Evolutionary conservation across 2,797 vertebrate genomes (phyloP).

Genomic region (Alosa sapidissima): DNA sequence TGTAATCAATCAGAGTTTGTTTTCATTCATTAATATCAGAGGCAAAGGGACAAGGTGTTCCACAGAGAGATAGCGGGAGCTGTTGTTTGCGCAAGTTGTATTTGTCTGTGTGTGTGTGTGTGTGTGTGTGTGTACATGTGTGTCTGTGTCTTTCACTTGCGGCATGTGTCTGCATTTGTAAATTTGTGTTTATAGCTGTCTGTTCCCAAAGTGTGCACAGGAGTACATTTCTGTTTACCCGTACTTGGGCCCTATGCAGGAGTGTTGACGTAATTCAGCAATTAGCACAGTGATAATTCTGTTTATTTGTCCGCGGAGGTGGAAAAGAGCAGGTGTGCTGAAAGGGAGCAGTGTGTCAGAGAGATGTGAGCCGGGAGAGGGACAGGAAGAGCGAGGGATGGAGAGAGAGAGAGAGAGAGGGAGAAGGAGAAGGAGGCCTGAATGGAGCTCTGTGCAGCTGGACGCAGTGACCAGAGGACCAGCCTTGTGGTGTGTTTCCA

Average conservation of each 20-base stretch:
- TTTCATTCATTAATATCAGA: conserved; percentile 10
- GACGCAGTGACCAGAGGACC: conserved; percentile 55
- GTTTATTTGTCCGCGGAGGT: conserved; percentile 69
- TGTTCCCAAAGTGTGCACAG: not conserved
- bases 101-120: conserved; percentile 9
- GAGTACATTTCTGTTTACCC: conserved; percentile 32
- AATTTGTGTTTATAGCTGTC: not conserved
- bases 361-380: not conserved
- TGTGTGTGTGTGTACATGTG: not conserved
- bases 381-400: conserved; percentile 29
- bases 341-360: conserved; percentile 65
- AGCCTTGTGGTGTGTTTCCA: conserved; percentile 69
- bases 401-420: conserved; percentile 51
- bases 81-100: conserved; percentile 32
- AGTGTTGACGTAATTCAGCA: conserved; percentile 58
- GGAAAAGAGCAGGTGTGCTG: conserved; percentile 62
- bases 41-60: conserved; percentile 17
- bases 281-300: conserved; percentile 63
- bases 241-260: conserved; percentile 29
- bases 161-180: not conserved
- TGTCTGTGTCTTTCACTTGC: not conserved
- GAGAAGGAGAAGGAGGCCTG: conserved; percentile 41
- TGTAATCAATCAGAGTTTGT: not conserved
- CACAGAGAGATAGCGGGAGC: not conserved
- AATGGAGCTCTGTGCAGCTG: conserved; percentile 63